Conservation (phyloP, 2,888 invertebrate genomes). For the Mimachlamys varia region DNA sequence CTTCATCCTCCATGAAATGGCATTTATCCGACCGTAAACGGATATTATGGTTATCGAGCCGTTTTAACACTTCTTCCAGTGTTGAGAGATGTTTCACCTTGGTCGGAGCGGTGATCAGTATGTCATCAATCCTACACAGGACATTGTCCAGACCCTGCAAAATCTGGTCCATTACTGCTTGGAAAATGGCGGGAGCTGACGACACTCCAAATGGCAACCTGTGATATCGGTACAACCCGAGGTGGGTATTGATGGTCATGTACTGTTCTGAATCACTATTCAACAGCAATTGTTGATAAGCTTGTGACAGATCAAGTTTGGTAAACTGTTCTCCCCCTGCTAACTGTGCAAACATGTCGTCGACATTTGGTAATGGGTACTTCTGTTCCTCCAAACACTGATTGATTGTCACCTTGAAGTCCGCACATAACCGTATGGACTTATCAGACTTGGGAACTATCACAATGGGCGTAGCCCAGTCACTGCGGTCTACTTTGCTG, state of each 20-base stretch:
- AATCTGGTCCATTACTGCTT: constrained; percentile 55
- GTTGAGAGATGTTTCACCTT: constrained; percentile 47
- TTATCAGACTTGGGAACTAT: constrained; percentile 55
- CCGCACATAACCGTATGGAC: constrained; percentile 55
- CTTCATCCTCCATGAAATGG: constrained; percentile 43
- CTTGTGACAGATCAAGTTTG: constrained; percentile 55
- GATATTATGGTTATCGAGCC: constrained; percentile 48
- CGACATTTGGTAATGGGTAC: constrained; percentile 57
- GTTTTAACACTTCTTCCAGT: constrained; percentile 46
- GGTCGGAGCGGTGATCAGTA: constrained; percentile 50
- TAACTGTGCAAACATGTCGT: constrained; percentile 55
- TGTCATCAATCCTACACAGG: constrained; percentile 51
- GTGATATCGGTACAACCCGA: constrained; percentile 52
- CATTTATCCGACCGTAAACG: constrained; percentile 46
- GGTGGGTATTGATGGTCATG: constrained; percentile 56
- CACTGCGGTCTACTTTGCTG: constrained; percentile 46
- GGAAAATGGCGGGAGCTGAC: constrained; percentile 54
- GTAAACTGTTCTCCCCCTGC: constrained; percentile 57
- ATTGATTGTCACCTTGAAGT: constrained; percentile 65
- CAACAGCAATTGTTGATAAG: constrained; percentile 54
- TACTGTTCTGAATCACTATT: constrained; percentile 51
- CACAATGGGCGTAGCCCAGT: constrained; percentile 61
- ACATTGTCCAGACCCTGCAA: constrained; percentile 46
- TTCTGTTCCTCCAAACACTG: constrained; percentile 65
- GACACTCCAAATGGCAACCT: constrained; percentile 54